These are phyloP conservation scores for Austrolebias charrua DNA, from an alignment of 2,797 vertebrate species.

Conservation along the genomic window DNA sequence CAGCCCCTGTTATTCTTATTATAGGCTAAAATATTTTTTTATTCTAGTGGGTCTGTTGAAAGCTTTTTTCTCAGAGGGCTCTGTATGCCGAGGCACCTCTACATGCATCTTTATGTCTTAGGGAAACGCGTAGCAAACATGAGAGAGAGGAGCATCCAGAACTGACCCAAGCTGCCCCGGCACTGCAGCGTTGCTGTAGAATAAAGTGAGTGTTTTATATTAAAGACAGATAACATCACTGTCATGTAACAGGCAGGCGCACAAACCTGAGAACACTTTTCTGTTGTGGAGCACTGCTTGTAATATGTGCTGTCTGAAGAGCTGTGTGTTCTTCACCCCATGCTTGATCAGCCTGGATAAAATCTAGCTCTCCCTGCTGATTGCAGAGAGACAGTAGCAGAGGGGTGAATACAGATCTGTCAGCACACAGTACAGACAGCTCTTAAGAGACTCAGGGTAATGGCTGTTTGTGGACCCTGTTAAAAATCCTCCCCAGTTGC, in stretches of 20 bases:
- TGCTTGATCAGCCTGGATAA: slow-evolving; percentile 70
- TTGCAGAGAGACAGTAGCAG: slow-evolving; percentile 45
- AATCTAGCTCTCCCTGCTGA: slow-evolving; percentile 53
- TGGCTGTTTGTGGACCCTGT: slow-evolving; percentile 63
- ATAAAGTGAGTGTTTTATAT: slow-evolving; percentile 52
- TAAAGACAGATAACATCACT: slow-evolving; percentile 65
- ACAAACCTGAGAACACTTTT: slow-evolving; percentile 31
- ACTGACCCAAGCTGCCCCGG: slow-evolving; percentile 59
- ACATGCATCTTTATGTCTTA: slow-evolving; percentile 21
- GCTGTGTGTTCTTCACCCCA: slow-evolving; percentile 59
- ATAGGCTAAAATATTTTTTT: slow-evolving; percentile 62
- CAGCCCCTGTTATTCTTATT: slow-evolving; percentile 61
- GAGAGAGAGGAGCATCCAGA: slow-evolving; percentile 47
- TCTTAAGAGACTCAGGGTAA: slow-evolving; percentile 75
- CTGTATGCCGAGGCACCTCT: slow-evolving; percentile 24
- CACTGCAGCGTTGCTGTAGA: slow-evolving; percentile 56
- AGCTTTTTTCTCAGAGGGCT: slow-evolving; percentile 53
- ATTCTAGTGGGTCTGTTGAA: slow-evolving; percentile 66
- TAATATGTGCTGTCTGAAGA: slow-evolving; percentile 59
- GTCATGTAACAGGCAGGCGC: slow-evolving; percentile 28
- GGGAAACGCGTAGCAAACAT: slow-evolving; percentile 40
- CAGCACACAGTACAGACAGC: slow-evolving; percentile 63
- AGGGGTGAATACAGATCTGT: slow-evolving; percentile 63
- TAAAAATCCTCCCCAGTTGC: slow-evolving; percentile 70
- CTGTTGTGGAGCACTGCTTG: slow-evolving; percentile 49